A percentile compares a stretch with the other conserved stretches of the same genome.
Evolutionary conservation across 2,113 vertebrate genomes (phyloP).

Genomic region (Archocentrus centrarchus): DNA sequence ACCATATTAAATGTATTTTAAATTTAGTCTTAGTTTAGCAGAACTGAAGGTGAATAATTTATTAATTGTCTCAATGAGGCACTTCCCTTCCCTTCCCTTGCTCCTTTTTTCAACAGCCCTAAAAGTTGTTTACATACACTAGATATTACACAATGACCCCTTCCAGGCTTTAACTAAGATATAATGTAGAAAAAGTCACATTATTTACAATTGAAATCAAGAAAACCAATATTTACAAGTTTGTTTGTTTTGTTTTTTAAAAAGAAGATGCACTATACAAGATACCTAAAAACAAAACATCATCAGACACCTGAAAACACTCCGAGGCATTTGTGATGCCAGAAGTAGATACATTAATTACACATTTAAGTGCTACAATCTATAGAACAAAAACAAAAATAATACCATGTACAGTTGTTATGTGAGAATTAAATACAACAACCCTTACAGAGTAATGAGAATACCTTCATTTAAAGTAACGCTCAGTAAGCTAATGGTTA

Average conservation of each 20-base stretch:
- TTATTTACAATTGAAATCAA: slow-evolving; percentile 55
- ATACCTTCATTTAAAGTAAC: slow-evolving; percentile 78
- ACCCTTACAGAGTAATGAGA: slow-evolving; percentile 43
- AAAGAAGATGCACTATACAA: slow-evolving; percentile 31
- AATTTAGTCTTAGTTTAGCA: background rate
- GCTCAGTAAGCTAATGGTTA: slow-evolving; percentile 31
- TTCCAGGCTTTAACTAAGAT: slow-evolving; percentile 34
- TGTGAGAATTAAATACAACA: slow-evolving; percentile 46
- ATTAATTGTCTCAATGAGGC: slow-evolving; percentile 13
- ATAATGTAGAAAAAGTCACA: slow-evolving; percentile 42
- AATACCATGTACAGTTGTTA: slow-evolving; percentile 49
- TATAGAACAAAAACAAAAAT: slow-evolving; percentile 43
- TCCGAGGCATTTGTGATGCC: slow-evolving; percentile 78
- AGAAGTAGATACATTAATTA: slow-evolving; percentile 53
- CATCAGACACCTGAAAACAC: slow-evolving; percentile 62
- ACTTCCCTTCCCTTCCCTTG: slow-evolving; percentile 2
- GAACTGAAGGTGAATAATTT: background rate
- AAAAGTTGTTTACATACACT: slow-evolving; percentile 37
- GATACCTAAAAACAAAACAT: slow-evolving; percentile 46
- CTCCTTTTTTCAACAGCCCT: slow-evolving; percentile 10
- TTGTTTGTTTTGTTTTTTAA: background rate
- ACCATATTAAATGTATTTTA: background rate
- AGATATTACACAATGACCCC: slow-evolving; percentile 22
- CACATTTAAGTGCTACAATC: slow-evolving; percentile 73
- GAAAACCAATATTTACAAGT: slow-evolving; percentile 10